Evolutionary conservation across 2,113 vertebrate genomes (phyloP), one percentile per base, ranked within the genome.

Genomic region (Brachirus orientalis): DNA sequence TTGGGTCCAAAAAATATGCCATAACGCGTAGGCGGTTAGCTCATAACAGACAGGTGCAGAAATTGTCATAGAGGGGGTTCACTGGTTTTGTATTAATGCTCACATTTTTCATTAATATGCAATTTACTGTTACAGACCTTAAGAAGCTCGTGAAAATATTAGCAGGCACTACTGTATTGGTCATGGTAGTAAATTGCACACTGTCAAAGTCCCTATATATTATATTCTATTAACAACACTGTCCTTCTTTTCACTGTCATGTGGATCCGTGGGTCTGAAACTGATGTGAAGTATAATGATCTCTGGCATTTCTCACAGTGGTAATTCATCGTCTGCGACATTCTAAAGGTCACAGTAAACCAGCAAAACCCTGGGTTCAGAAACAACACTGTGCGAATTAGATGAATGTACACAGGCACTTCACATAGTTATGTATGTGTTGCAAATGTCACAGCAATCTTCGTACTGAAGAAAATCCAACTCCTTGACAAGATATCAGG

Each of bases 281-380:
- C 13, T 57, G 74, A 75, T 50, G 37, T 61, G 58, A 33, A 63
- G 20, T 20, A 37, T 58, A 46, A 67, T 59, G 53, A 16, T 40
- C 41, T 64, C 22, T 52, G 75, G 75, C 75, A 48, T 40, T 20
- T 72, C 54, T 50, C 45, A 12, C 73, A 35, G 70, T 56, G 17
- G 16, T 66, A 65, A 83, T 78, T 78, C 47, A 72, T 71, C 40
- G 66, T 69, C 46, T 69, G 66, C 18, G 38, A 53, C 48, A 53
- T 58, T 73, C 72, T 47, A 86, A 87, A 86, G 83, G 85, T 86
- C 85, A 77, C 56, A 11, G 67, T 33, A 64, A n/a, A n/a, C n/a
- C n/a, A n/a, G n/a, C n/a, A n/a, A n/a, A n/a, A n/a, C n/a, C n/a
- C n/a, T n/a, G n/a, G n/a, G n/a, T n/a, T n/a, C n/a, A n/a, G n/a